A percentile compares a stretch with the other conserved stretches of the same genome.
phyloP scores from a whole-genome alignment of 2,113 vertebrate genomes.

The Syngnathus typhle region DNA sequence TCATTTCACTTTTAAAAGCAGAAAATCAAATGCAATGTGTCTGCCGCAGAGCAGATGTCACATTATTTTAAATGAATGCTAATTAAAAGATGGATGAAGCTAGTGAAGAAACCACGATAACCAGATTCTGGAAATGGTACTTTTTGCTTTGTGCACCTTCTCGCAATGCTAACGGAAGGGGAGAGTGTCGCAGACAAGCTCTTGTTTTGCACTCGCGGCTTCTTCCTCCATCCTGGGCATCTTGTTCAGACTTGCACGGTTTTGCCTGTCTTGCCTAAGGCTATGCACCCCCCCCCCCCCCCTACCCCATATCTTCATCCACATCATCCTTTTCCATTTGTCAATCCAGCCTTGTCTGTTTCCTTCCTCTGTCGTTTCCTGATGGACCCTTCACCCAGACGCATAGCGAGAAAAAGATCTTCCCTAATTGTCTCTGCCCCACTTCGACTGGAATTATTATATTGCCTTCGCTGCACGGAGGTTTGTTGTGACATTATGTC shows the following conservation, averaged over 20 bases:
- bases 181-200: conserved; percentile 17
- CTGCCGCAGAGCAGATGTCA: too few relatives aligned
- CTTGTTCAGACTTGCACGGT: conserved; percentile 58
- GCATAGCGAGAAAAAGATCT: conserved; percentile 22
- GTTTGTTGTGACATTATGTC: conserved; percentile 59
- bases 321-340: conserved; percentile 41
- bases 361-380: conserved; percentile 8
- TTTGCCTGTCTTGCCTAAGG: conserved; percentile 55
- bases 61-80: neutral
- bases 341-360: conserved; percentile 23
- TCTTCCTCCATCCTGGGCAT: conserved; percentile 39
- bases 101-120: neutral
- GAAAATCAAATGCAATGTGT: too few relatives aligned
- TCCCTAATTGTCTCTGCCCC: neutral
- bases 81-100: neutral
- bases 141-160: neutral
- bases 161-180: conserved; percentile 9
- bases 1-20: too few relatives aligned
- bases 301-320: neutral
- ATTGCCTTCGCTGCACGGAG: conserved; percentile 36
- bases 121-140: neutral
- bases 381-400: conserved; percentile 27
- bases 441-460: conserved; percentile 49
- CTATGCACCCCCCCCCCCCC: conserved; percentile 10
- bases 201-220: conserved; percentile 44